Conservation (phyloP, 2,113 vertebrate genomes). For the Mohoua ochrocephala region DNA sequence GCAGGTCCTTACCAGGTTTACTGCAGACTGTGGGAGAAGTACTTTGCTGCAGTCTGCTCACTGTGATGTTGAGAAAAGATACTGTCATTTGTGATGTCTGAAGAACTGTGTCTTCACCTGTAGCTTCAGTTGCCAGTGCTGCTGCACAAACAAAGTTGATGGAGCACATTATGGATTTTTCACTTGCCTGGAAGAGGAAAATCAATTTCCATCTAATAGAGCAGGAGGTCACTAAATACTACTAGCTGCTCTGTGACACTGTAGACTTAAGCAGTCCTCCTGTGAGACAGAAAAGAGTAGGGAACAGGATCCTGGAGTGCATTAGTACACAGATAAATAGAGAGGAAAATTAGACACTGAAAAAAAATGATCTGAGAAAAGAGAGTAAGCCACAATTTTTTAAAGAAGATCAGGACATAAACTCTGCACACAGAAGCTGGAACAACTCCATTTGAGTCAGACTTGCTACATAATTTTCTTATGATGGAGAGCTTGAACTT, state of each 20-base stretch:
- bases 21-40: neutral
- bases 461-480: neutral
- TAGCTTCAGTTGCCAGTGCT: neutral
- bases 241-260: neutral
- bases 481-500: neutral
- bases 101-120: neutral
- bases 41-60: neutral
- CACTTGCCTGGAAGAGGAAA: neutral
- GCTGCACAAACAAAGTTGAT: neutral
- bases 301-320: neutral
- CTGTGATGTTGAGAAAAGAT: neutral
- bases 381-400: neutral
- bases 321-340: neutral
- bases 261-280: neutral
- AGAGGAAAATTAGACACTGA: neutral
- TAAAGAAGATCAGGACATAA: neutral
- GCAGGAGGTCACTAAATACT: neutral
- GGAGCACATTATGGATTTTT: conserved; percentile 48
- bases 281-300: neutral
- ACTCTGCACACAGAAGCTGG: neutral
- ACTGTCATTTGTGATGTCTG: neutral
- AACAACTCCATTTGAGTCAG: neutral
- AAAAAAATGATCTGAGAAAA: neutral
- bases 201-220: conserved; percentile 32
- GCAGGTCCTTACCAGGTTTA: neutral